Base-by-base conservation (phyloP, 2,888 invertebrate genomes). In the Choristoneura rosaceana region DNA sequence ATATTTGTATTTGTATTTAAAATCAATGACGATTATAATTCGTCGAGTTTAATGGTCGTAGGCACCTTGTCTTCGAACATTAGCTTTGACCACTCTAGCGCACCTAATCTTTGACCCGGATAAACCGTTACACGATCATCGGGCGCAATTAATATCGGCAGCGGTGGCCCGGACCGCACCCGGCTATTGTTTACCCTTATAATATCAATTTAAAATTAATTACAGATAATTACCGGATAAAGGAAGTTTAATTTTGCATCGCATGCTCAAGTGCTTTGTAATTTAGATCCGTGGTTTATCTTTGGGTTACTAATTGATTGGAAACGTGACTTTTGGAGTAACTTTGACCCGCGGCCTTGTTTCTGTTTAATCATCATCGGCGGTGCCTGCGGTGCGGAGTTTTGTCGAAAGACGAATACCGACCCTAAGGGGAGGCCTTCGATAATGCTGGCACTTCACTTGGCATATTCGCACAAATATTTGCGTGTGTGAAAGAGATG, bases 131-230 rank as follows among this genome's bases (percentile, higher is more conserved):
- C 34, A 50, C 34, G 64, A 64, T 64, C 33, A 64, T 50, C 47
- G 34, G n/a, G 34, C n/a, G 64, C 50, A 50, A 64, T 64, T 64
- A 64, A 64, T 50, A 64, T 34, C 41, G 59, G 59, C 52, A 8
- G 9, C 50, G 33, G 25, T 3, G 14, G n/a, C 63, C 34, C 64
- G 50, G 47, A 9, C 62, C 62, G 10, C 15, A 25, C 43, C 62
- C 62, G 45, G 47, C 63, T 63, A 64, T 50, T 64, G 64, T 64
- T 47, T 64, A 34, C 64, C 64, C 45, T 45, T 63, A 64, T 38
- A 64, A 50, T 64, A 64, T 64, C 64, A 64, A 64, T 64, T 64
- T 50, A 50, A 64, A 50, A 64, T 64, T 64, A 64, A 64, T 64
- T 50, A 64, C n/a, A 62, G 34, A 47, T 64, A 64, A 64, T 64